A percentile compares a stretch with the other conserved stretches of the same genome.
Conservation (phyloP, 2,888 invertebrate species). For the Blastobasis lacticolella region DNA sequence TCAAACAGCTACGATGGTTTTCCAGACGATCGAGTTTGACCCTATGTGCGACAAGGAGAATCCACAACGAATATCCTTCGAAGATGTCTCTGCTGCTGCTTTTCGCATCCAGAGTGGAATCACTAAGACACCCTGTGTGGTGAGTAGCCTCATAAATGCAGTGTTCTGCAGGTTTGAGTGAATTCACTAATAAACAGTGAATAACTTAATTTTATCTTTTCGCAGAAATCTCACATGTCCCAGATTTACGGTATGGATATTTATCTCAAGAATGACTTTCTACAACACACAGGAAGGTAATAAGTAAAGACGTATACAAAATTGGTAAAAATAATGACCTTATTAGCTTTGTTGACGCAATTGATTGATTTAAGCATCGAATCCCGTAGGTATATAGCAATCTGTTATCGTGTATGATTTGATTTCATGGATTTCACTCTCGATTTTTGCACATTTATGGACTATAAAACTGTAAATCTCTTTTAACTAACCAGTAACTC, state of each 20-base stretch:
- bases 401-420: too few relatives aligned
- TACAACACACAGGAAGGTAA: slow-evolving; percentile 95
- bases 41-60: slow-evolving; percentile 79
- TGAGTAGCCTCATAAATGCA: slow-evolving; percentile 45
- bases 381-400: too few relatives aligned
- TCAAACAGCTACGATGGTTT: slow-evolving; percentile 38
- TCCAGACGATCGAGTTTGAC: slow-evolving; percentile 61
- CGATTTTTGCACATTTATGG: too few relatives aligned
- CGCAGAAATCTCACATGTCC: slow-evolving; percentile 89
- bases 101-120: slow-evolving; percentile 90
- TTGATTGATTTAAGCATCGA: too few relatives aligned
- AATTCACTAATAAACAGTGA: not conserved
- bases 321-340: too few relatives aligned
- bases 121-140: slow-evolving; percentile 89
- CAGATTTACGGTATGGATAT: slow-evolving; percentile 86
- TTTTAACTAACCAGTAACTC: not conserved
- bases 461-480: too few relatives aligned
- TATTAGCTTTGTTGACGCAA: too few relatives aligned
- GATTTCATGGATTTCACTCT: too few relatives aligned
- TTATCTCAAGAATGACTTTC: slow-evolving; percentile 94
- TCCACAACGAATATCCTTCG: slow-evolving; percentile 83
- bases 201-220: slow-evolving; percentile 17
- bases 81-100: slow-evolving; percentile 92
- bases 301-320: not conserved
- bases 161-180: not conserved